These are phyloP conservation scores for Galeruca laticollis DNA, from an alignment of 2,888 invertebrate species.

Conservation along the genomic window DNA sequence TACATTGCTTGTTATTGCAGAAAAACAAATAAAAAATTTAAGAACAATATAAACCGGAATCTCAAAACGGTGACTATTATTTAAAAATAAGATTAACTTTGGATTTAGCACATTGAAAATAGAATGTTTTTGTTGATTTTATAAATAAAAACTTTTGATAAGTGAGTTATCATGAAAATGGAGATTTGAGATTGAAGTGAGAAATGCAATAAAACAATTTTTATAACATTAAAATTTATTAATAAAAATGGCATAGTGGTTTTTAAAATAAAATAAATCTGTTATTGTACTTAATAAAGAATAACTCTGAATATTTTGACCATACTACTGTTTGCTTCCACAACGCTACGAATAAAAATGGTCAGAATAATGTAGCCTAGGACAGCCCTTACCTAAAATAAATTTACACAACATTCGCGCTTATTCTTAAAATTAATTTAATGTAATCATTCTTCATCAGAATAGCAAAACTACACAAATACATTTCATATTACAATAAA, in stretches of 20 bases:
- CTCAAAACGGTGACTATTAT: too few relatives aligned
- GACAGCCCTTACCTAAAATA: background rate
- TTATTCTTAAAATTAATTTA: background rate
- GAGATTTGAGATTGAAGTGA: too few relatives aligned
- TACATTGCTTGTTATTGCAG: too few relatives aligned
- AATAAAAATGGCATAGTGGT: constrained; percentile 2
- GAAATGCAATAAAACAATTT: background rate
- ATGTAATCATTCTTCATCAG: background rate
- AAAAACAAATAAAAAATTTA: too few relatives aligned
- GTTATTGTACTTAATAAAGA: constrained; percentile 2
- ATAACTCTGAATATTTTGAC: background rate
- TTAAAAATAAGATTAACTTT: too few relatives aligned
- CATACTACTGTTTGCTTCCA: background rate
- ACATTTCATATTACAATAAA: too few relatives aligned
- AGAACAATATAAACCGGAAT: too few relatives aligned
- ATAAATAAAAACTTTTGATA: too few relatives aligned
- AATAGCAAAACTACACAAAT: background rate
- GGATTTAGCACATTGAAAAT: too few relatives aligned
- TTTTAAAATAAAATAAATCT: background rate
- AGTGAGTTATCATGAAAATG: too few relatives aligned
- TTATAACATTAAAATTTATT: background rate
- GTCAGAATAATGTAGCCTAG: background rate
- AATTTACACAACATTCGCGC: background rate
- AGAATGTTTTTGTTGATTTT: too few relatives aligned
- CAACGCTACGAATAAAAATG: background rate